Percentiles rank a stretch among this genome's conserved stretches.
Conservation (phyloP, 2,888 invertebrate species). For the Acrocyrtus sp. region DNA sequence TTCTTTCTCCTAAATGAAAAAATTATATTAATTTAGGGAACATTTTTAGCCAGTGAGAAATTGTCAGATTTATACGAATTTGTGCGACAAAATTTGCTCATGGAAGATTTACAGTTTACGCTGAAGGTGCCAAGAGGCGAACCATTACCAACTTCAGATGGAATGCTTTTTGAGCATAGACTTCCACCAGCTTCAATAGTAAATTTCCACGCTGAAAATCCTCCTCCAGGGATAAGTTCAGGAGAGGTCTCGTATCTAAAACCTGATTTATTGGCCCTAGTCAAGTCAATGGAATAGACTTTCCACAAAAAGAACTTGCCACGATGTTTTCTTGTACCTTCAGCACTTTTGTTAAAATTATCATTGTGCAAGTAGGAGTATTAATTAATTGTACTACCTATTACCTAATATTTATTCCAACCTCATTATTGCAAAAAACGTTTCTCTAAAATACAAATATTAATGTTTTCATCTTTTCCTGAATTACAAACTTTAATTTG, state of each 20-base stretch:
- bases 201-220: constrained; percentile 77
- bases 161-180: constrained; percentile 79
- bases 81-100: constrained; percentile 79
- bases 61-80: constrained; percentile 80
- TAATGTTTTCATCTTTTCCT: too few species aligned
- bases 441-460: too few species aligned
- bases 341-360: too few species aligned
- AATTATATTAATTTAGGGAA: constrained; percentile 74
- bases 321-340: too few species aligned
- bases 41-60: constrained; percentile 86
- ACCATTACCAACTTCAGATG: constrained; percentile 73
- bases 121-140: constrained; percentile 59
- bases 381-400: too few species aligned
- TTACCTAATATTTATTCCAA: too few species aligned
- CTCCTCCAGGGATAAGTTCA: constrained; percentile 64
- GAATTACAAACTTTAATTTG: too few species aligned
- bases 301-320: too few species aligned
- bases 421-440: too few species aligned
- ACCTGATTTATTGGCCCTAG: constrained; percentile 79
- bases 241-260: constrained; percentile 73
- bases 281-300: constrained; percentile 67
- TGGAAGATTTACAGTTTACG: constrained; percentile 67
- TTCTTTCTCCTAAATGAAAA: constrained; percentile 5
- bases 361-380: too few species aligned
- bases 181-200: constrained; percentile 86